Evolutionary conservation across 2,888 invertebrate species (phyloP), one percentile per base, ranked within the genome.

Genomic region (Nomada flava): DNA sequence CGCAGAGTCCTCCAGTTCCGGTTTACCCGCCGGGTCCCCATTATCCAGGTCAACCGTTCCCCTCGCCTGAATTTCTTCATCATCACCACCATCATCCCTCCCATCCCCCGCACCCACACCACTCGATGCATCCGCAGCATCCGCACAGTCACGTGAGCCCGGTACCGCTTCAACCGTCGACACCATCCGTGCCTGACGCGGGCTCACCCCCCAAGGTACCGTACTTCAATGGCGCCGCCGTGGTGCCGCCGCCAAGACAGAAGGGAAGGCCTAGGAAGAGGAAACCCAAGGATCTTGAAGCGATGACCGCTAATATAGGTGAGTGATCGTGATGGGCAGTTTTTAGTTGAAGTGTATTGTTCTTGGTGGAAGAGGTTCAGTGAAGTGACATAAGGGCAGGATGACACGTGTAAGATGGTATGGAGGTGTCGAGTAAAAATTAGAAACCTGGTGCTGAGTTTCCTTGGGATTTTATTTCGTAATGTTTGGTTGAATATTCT

Each of bases 251-350:
- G 88, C 97, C 98, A 9, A 95, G 98, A 89, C 98, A 98, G 94
- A 98, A 98, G 95, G 98, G 98, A 13, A 95, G 98, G 88, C 98
- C 98, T 52, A 95, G 98, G 93, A 98, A 98, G 95, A 95, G 98
- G 95, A 98, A 98, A 94, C 98, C 97, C 71, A 98, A 98, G 95
- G 98, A 98, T 93, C 95, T 98, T 90, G 98, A 98, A 92, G 96
- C 97, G 80, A 96, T 98, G 96, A 96, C 97, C 71, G 97, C 97
- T 71, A 97, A 96, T 94, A 96, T 98, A 94, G 98, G 98, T 97
- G 94, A 96, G 96, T 94, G 2, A 26, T 18, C 10, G 23, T 2
- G 4, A 26, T 10, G 2, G 13, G 5, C 7, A 60, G 10, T 57
- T 23, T 20, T 57, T 26, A 20, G 9, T 7, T 10, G n/a, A 20